These are phyloP conservation scores for Scotopteryx bipunctaria DNA, from an alignment of 2,888 invertebrate genomes.

Conservation along the genomic window DNA sequence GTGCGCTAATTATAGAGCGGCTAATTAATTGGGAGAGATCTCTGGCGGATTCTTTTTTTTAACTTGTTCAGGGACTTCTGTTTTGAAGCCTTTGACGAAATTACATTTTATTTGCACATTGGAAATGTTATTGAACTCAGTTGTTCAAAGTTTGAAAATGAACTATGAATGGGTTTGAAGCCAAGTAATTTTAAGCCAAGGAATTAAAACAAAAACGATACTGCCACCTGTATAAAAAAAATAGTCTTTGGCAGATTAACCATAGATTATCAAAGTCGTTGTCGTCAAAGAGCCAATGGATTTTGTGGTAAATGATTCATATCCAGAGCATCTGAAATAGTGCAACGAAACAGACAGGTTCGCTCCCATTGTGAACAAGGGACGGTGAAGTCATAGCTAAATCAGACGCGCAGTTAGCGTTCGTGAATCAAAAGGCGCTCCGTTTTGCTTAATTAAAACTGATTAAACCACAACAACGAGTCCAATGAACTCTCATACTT, in stretches of 20 bases:
- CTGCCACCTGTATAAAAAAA: not conserved
- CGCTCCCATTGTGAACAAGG: constrained; percentile 19
- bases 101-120: not conserved
- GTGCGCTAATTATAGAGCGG: constrained; percentile 67
- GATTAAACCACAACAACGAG: constrained; percentile 55
- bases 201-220: no score
- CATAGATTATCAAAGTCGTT: not conserved
- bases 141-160: not conserved
- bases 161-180: no score
- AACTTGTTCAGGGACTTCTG: not conserved
- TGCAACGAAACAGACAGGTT: constrained; percentile 4
- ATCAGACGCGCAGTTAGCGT: constrained; percentile 31
- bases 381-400: constrained; percentile 38
- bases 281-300: not conserved
- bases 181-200: no score
- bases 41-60: constrained; percentile 28
- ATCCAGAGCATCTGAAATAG: not conserved
- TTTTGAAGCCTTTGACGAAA: constrained; percentile 1
- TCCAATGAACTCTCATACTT: constrained; percentile 63
- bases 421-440: constrained; percentile 39
- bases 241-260: not conserved
- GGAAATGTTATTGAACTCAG: not conserved
- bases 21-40: constrained; percentile 68
- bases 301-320: constrained; percentile 3
- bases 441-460: constrained; percentile 44